Evolutionary conservation across 2,888 invertebrate species (phyloP), one percentile per base, ranked within the genome.

Genomic region (Orchesella flavescens): DNA sequence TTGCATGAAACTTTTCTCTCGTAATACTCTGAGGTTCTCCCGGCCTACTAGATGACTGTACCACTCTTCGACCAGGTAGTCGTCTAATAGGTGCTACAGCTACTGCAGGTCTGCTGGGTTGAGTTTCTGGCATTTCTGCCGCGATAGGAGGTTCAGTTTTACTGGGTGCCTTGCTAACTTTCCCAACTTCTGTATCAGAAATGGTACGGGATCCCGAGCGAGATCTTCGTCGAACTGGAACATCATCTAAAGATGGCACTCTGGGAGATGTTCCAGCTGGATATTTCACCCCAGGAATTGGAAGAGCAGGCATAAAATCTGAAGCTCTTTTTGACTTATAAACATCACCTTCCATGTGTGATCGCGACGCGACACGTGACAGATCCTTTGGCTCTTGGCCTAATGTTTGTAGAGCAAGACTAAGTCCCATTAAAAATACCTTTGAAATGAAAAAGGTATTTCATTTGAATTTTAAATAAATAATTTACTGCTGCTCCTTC

Each of bases 241-340:
- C 53, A n/a, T 53, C 53, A 46, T 13, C 46, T 46, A 10, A 7
- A 7, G 46, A 46, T n/a, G n/a, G n/a, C n/a, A n/a, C n/a, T n/a
- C n/a, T 10, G 46, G 7, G 13, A 21, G 9, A 49, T 19, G 19
- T 53, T 10, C 10, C 13, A 15, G 49, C 19, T 13, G 72, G 57
- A 72, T n/a, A 72, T 49, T 72, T 72, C 4, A 72, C 72, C 17
- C 72, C 72, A 9, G 72, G 72, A 19, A 72, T 72, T n/a, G 43
- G 43, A 1, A 19, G 12, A 2, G 72, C 24, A 17, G 72, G 72
- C 72, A 72, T 72, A n/a, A 59, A 72, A 12, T 72, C 72, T n/a
- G 17, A 17, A 4, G 57, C 59, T 15, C 43, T 72, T 43, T 59
- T 44, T 0, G 57, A 59, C 44, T 72, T 72, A 19, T 72, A 72